These are phyloP conservation scores for Tupiocoris notatus DNA, from an alignment of 2,888 invertebrate species.

Conservation along the genomic window DNA sequence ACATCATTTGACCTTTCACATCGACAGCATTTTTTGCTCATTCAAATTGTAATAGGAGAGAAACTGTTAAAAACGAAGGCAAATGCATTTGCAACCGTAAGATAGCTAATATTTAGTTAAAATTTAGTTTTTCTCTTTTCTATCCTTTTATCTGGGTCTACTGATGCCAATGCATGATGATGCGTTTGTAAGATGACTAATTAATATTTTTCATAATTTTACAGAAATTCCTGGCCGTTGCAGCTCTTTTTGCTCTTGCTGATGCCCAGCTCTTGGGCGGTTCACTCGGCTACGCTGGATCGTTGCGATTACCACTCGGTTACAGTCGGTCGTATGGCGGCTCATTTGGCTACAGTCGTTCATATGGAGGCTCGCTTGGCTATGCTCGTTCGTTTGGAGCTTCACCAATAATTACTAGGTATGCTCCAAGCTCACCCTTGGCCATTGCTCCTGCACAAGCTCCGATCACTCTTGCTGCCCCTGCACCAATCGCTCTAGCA, in stretches of 20 bases:
- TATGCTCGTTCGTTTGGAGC: background rate
- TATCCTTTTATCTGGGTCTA: too few species aligned
- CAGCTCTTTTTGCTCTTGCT: background rate
- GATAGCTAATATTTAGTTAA: too few species aligned
- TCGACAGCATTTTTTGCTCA: too few species aligned
- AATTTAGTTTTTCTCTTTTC: too few species aligned
- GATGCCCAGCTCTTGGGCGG: conserved; percentile 7
- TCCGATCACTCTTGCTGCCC: background rate
- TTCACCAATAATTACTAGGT: background rate
- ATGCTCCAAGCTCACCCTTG: background rate
- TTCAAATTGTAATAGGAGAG: too few species aligned
- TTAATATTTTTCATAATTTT: too few species aligned
- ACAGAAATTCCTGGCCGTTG: conserved; percentile 8
- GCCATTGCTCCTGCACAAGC: background rate
- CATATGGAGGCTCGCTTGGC: background rate
- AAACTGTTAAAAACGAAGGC: too few species aligned
- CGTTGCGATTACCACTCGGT: background rate
- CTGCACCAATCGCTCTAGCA: background rate
- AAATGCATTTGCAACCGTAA: too few species aligned
- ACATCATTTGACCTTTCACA: too few species aligned
- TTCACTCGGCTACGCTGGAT: background rate
- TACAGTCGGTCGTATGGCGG: background rate
- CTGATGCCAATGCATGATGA: too few species aligned
- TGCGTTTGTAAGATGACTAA: too few species aligned
- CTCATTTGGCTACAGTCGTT: background rate